Percentiles rank a stretch among this genome's conserved stretches.
These are phyloP conservation scores for Diachasmimorpha longicaudata DNA, from an alignment of 1,140 invertebrate species.

Conservation along the genomic window DNA sequence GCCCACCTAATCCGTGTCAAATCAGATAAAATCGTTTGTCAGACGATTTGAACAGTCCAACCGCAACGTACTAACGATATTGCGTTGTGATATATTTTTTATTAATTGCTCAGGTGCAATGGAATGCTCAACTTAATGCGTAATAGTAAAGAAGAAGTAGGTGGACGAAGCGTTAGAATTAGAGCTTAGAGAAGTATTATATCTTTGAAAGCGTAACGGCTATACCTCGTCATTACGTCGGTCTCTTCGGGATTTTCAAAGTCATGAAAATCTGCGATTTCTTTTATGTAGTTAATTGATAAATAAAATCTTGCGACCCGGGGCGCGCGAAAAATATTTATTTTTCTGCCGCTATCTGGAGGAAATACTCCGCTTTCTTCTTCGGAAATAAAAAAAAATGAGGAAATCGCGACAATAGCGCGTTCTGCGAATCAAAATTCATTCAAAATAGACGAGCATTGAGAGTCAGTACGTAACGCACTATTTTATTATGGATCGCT, in stretches of 20 bases:
- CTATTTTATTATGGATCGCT: conserved; percentile 32
- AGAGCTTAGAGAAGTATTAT: conserved; percentile 12
- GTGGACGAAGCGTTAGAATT: conserved; percentile 15
- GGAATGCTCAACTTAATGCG: neutral
- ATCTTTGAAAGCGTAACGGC: conserved; percentile 26
- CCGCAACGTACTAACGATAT: neutral
- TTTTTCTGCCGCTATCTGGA: too few relatives aligned
- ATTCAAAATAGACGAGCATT: conserved; percentile 5
- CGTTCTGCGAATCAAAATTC: neutral
- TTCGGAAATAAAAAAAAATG: neutral
- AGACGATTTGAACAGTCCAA: neutral
- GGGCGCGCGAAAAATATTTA: too few relatives aligned
- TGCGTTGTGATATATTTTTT: neutral
- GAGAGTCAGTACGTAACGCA: conserved; percentile 28
- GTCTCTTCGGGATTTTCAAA: neutral
- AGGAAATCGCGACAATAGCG: neutral
- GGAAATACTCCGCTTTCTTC: neutral
- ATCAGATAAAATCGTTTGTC: neutral
- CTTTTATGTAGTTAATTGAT: too few relatives aligned
- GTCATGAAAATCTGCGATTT: neutral
- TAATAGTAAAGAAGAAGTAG: neutral
- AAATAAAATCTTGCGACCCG: too few relatives aligned
- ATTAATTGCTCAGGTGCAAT: neutral
- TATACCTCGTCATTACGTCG: neutral
- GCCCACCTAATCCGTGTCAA: neutral